Evolutionary conservation across 2,888 invertebrate species (phyloP).

Genomic region (Iphiclides podalirius): DNA sequence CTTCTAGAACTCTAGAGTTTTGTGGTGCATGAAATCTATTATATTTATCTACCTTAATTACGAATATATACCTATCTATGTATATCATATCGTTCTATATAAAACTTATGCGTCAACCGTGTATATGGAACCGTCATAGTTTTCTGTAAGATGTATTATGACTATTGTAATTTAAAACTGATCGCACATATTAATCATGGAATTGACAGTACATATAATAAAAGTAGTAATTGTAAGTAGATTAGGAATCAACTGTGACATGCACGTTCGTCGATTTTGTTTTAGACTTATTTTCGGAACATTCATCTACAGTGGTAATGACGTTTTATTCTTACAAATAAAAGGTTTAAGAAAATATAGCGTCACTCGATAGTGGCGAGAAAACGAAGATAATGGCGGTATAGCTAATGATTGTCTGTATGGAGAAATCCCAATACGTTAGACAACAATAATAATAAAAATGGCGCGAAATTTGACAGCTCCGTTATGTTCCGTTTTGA

Average conservation of each 20-base stretch:
- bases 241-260: not conserved
- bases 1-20: too few species aligned
- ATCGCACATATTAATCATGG: not conserved
- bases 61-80: not conserved
- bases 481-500: not conserved
- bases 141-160: not conserved
- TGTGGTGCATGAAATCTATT: too few species aligned
- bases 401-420: too few species aligned
- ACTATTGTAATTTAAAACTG: not conserved
- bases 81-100: not conserved
- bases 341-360: not conserved
- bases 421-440: too few species aligned
- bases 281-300: not conserved
- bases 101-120: not conserved
- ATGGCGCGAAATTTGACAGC: too few species aligned
- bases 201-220: constrained; percentile 5
- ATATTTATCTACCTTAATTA: not conserved
- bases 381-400: not conserved
- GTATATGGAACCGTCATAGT: not conserved
- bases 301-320: not conserved
- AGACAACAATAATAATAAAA: too few species aligned
- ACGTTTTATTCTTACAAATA: not conserved
- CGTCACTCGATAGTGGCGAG: constrained; percentile 2
- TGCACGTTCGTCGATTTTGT: not conserved
- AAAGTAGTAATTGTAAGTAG: not conserved